Evolutionary conservation across 37 sponge, comb jelly and placozoan species (phyloP).

Genomic region (Ianthella basta): DNA sequence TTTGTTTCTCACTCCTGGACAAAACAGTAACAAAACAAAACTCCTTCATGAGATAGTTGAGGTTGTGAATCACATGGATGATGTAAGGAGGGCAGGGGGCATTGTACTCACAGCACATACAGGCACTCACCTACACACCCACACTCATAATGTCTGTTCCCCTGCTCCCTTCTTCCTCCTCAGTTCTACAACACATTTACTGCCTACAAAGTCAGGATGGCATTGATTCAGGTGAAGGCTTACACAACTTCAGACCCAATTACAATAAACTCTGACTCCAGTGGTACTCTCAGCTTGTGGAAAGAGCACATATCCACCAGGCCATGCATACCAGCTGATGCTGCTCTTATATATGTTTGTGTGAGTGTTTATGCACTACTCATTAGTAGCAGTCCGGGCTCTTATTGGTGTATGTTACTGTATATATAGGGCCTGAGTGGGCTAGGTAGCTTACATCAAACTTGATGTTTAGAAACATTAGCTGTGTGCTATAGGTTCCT

Average conservation of each 20-base stretch:
- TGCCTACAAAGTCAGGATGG: conserved; percentile 50
- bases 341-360: not conserved
- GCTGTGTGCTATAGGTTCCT: no score
- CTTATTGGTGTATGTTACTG: no score
- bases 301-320: not conserved
- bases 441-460: no score
- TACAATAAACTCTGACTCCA: conserved; percentile 27
- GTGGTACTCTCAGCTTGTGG: conserved; percentile 31
- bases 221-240: conserved; percentile 56
- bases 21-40: not conserved
- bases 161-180: not conserved
- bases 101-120: not conserved
- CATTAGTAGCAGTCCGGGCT: no score
- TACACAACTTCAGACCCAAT: conserved; percentile 64
- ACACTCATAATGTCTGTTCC: not conserved
- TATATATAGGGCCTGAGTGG: no score
- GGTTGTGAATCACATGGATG: conserved; percentile 1
- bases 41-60: not conserved
- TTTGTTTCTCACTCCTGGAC: not conserved
- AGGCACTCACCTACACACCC: not conserved
- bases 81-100: not conserved
- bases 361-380: no score
- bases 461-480: no score
- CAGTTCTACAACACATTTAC: conserved; percentile 12
- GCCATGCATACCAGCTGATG: not conserved